phyloP scores from a whole-genome alignment of 2,888 invertebrate species.

The Ochropleura plecta region DNA sequence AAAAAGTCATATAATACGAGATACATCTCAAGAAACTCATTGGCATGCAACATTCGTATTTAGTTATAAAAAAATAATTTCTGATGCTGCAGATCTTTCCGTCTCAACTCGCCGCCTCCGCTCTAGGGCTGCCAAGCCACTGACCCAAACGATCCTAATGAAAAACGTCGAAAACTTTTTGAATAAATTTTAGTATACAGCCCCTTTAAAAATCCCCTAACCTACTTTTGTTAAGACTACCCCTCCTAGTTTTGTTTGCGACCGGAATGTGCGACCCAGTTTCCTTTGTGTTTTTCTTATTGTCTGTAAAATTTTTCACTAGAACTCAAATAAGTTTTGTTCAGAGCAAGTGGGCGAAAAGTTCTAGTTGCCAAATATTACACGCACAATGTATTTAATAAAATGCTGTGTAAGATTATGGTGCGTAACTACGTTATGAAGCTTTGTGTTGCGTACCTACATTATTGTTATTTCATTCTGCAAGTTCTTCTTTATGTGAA shows the following conservation, averaged over 20 bases:
- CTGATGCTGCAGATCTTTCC: conserved; percentile 62
- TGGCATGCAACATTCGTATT: conserved; percentile 67
- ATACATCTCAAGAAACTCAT: conserved; percentile 65
- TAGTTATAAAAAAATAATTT: conserved; percentile 68
- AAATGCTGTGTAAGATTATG: conserved; percentile 24
- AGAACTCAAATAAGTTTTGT: conserved; percentile 48
- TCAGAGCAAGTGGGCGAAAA: conserved; percentile 40
- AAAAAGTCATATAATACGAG: conserved; percentile 60
- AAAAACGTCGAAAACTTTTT: conserved; percentile 47
- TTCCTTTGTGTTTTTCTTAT: conserved; percentile 53
- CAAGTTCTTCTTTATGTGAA: not conserved
- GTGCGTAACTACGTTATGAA: conserved; percentile 8
- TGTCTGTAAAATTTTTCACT: conserved; percentile 50
- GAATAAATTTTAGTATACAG: conserved; percentile 39
- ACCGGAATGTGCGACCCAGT: conserved; percentile 48
- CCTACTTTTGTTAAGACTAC: conserved; percentile 39
- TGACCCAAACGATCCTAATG: conserved; percentile 33
- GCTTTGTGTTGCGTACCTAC: not conserved
- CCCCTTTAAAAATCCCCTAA: conserved; percentile 46
- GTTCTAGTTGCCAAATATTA: conserved; percentile 51
- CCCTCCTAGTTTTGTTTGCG: conserved; percentile 48
- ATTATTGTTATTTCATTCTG: not conserved
- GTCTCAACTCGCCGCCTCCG: conserved; percentile 61
- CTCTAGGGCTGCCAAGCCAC: conserved; percentile 62
- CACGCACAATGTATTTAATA: conserved; percentile 35